A percentile compares a stretch with the other conserved stretches of the same genome.
Evolutionary conservation across 1,140 invertebrate genomes (phyloP).

Genomic region (Pachypeltis micranthus): DNA sequence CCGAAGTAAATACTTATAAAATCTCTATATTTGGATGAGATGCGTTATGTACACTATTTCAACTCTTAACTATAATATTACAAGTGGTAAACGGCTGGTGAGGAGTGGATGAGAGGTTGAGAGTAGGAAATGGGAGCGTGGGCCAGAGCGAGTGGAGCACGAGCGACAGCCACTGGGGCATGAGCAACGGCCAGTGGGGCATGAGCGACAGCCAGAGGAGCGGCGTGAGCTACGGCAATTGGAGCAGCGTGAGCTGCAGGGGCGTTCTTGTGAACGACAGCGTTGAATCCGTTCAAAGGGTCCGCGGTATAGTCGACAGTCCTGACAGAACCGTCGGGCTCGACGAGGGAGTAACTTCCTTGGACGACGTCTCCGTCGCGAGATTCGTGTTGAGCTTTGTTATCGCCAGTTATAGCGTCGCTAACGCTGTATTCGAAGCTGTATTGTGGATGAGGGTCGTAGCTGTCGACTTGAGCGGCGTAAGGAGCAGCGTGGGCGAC

Average conservation of each 20-base stretch:
- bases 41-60: too few relatives aligned
- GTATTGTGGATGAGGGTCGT: conserved; percentile 24
- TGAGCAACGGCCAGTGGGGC: conserved; percentile 9
- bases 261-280: conserved; percentile 43
- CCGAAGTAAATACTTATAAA: too few relatives aligned
- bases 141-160: background rate
- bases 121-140: background rate
- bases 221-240: background rate
- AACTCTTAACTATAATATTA: too few relatives aligned
- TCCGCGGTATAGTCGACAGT: conserved; percentile 31
- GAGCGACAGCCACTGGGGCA: conserved; percentile 4
- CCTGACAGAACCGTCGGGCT: conserved; percentile 28
- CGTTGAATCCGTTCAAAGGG: conserved; percentile 43
- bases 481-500: background rate
- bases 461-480: conserved; percentile 31
- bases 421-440: conserved; percentile 33
- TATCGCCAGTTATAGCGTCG: conserved; percentile 30
- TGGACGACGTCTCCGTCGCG: too few relatives aligned
- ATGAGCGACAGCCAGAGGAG: conserved; percentile 2
- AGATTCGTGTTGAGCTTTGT: conserved; percentile 30
- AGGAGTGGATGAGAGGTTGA: background rate
- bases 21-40: too few relatives aligned
- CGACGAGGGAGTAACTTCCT: conserved; percentile 25
- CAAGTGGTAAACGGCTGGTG: background rate
- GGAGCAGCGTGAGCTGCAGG: conserved; percentile 23